Percentiles rank a stretch among this genome's conserved stretches.
Evolutionary conservation across 2,888 invertebrate genomes (phyloP).

Genomic region (Hartigia nigra): DNA sequence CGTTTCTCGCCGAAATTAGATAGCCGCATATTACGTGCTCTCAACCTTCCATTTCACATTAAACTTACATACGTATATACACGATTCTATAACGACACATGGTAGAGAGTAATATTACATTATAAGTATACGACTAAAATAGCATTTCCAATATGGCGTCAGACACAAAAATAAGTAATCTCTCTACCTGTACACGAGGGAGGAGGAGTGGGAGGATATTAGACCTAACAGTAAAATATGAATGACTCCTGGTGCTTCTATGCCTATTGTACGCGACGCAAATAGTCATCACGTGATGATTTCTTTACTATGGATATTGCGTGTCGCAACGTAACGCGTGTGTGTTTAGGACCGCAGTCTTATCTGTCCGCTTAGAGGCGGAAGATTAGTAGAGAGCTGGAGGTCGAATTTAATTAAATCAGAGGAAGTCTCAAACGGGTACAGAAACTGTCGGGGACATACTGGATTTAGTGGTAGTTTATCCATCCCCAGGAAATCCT

Average conservation of each 20-base stretch:
- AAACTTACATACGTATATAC: background rate
- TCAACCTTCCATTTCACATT: background rate
- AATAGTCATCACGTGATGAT: background rate
- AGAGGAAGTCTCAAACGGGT: background rate
- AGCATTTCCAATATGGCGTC: background rate
- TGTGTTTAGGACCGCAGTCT: background rate
- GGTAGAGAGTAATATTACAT: background rate
- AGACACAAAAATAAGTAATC: background rate
- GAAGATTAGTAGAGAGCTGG: constrained; percentile 22
- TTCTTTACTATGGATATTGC: background rate
- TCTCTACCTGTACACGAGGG: background rate
- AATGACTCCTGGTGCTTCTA: background rate
- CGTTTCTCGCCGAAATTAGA: too few species aligned
- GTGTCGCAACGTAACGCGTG: background rate
- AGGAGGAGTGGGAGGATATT: background rate
- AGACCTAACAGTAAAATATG: background rate
- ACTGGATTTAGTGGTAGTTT: background rate
- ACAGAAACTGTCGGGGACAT: background rate
- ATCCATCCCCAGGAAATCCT: background rate
- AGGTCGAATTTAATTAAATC: constrained; percentile 16
- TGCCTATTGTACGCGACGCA: background rate
- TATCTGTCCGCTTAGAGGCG: constrained; percentile 11
- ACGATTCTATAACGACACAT: background rate
- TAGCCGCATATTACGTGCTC: background rate
- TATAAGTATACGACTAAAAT: background rate